Conservation (phyloP, 2,888 invertebrate species). For the Cephus sareptanus region DNA sequence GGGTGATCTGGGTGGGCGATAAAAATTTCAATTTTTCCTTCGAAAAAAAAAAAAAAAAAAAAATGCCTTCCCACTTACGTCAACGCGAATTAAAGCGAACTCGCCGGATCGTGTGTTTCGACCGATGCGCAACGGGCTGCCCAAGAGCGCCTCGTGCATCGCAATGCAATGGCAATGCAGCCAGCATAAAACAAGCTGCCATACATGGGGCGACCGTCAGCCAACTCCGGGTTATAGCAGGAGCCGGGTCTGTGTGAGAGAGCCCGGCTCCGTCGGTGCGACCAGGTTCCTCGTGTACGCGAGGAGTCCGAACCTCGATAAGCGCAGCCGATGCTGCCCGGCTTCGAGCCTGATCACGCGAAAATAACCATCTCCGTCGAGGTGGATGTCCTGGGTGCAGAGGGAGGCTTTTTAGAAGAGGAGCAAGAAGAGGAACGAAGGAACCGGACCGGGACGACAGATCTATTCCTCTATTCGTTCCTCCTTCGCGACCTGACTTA, state of each 20-base stretch:
- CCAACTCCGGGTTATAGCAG: slow-evolving; percentile 32
- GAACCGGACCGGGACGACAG: background rate
- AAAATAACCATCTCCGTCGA: background rate
- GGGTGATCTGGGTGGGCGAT: background rate
- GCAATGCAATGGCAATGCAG: slow-evolving; percentile 51
- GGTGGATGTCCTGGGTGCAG: background rate
- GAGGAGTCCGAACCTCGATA: background rate
- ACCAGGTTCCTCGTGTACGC: background rate
- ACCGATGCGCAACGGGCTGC: slow-evolving; percentile 31
- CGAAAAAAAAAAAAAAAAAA: background rate
- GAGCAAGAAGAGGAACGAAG: background rate
- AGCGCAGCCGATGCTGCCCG: background rate
- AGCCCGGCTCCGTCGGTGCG: background rate
- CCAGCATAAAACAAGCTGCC: slow-evolving; percentile 65
- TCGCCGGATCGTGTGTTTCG: slow-evolving; percentile 38
- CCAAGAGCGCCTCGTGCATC: slow-evolving; percentile 42
- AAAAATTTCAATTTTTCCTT: background rate
- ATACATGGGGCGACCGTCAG: slow-evolving; percentile 66
- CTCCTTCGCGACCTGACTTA: background rate
- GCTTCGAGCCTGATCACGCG: background rate
- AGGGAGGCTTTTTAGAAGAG: background rate
- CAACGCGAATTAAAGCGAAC: background rate
- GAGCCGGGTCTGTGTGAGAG: slow-evolving; percentile 9
- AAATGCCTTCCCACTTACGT: background rate
- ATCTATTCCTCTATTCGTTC: background rate